Evolutionary conservation across 2,888 invertebrate genomes (phyloP).

Genomic region (Arrhopalites spinosus): DNA sequence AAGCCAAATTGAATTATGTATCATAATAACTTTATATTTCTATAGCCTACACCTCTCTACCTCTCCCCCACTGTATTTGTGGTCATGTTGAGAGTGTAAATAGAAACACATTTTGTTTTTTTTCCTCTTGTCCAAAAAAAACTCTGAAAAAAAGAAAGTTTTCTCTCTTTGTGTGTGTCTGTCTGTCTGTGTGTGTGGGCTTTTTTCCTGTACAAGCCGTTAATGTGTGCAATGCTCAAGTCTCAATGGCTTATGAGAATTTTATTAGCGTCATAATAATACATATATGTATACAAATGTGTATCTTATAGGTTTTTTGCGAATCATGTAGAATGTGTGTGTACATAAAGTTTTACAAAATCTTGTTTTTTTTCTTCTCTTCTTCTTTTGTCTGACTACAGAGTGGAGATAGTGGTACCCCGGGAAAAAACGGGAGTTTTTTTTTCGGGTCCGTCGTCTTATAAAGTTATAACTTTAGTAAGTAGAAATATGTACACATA

Average conservation of each 20-base stretch:
- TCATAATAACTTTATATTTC: too few relatives aligned
- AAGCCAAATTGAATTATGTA: too few relatives aligned
- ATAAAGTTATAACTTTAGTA: too few relatives aligned
- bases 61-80: background rate
- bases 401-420: background rate
- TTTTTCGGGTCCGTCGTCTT: background rate
- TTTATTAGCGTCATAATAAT: conserved; percentile 3
- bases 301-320: background rate
- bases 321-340: background rate
- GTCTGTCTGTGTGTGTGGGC: background rate
- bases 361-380: background rate
- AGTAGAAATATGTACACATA: too few relatives aligned
- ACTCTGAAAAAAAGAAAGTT: background rate
- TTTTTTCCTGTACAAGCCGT: background rate
- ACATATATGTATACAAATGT: too few relatives aligned
- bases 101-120: background rate
- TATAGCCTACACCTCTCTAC: background rate
- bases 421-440: background rate
- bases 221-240: background rate
- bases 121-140: background rate
- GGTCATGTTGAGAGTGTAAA: background rate
- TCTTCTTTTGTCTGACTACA: background rate
- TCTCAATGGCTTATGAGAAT: conserved; percentile 4
- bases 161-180: too few relatives aligned
- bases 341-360: background rate